Evolutionary conservation across 2,113 vertebrate species (phyloP).

Genomic region (Axis porcinus): DNA sequence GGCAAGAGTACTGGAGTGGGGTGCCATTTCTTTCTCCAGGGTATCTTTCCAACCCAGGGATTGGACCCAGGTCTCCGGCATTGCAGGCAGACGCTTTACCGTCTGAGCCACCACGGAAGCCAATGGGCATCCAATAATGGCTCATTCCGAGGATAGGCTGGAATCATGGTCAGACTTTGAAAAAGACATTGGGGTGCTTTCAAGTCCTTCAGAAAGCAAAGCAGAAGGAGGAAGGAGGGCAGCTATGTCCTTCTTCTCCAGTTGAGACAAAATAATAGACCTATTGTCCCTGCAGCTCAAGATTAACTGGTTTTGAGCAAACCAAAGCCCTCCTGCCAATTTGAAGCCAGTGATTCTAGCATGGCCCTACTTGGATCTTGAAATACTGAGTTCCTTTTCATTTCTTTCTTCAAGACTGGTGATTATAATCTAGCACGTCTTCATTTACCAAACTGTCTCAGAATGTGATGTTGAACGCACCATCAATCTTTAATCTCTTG

Average conservation of each 20-base stretch:
- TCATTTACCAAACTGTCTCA: not conserved
- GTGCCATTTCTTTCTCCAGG: too few relatives aligned
- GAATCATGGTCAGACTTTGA: not conserved
- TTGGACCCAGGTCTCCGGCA: too few relatives aligned
- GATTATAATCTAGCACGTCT: not conserved
- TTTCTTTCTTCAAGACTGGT: not conserved
- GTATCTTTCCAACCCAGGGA: too few relatives aligned
- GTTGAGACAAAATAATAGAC: not conserved
- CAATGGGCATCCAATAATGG: not conserved
- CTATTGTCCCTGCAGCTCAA: fast-evolving
- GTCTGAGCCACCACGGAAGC: too few relatives aligned
- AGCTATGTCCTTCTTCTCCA: not conserved
- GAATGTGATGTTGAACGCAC: not conserved
- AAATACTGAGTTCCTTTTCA: not conserved
- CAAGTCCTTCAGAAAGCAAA: not conserved
- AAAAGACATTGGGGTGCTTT: not conserved
- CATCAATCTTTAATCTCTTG: not conserved
- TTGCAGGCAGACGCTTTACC: too few relatives aligned
- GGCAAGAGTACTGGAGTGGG: too few relatives aligned
- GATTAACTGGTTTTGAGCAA: not conserved
- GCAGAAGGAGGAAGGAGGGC: too few relatives aligned
- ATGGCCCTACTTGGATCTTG: fast-evolving
- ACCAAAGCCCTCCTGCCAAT: not conserved
- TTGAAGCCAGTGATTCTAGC: not conserved
- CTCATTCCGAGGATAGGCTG: not conserved